These are phyloP conservation scores for Hydra vulgaris DNA, from an alignment of 30 jellyfish, hydroid and myxozoan species.

Conservation along the genomic window DNA sequence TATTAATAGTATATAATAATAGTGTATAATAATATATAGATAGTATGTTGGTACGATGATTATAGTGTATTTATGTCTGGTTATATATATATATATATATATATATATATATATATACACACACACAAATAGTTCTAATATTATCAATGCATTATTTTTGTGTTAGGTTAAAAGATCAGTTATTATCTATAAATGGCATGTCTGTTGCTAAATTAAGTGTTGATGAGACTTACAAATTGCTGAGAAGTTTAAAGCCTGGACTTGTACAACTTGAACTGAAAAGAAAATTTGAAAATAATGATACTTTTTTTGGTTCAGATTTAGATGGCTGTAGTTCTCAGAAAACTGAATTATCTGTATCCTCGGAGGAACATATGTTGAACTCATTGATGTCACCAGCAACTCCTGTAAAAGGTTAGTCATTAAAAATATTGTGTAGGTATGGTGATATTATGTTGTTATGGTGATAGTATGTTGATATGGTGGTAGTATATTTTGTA, in stretches of 20 bases:
- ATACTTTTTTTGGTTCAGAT: background rate
- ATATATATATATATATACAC: too few species aligned
- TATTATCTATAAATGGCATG: slow-evolving; percentile 56
- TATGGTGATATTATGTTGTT: too few species aligned
- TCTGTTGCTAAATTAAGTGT: slow-evolving; percentile 41
- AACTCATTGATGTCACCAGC: slow-evolving; percentile 91
- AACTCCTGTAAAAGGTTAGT: slow-evolving; percentile 27
- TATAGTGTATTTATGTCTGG: too few species aligned
- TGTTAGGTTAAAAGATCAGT: slow-evolving; percentile 65
- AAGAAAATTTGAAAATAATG: slow-evolving; percentile 10
- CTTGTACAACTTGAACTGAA: slow-evolving; percentile 39
- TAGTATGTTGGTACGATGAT: too few species aligned
- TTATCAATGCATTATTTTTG: background rate
- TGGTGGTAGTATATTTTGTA: too few species aligned
- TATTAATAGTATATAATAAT: too few species aligned
- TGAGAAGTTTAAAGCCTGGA: slow-evolving; percentile 77
- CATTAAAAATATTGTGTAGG: too few species aligned
- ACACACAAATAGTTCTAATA: too few species aligned
- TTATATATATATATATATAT: too few species aligned
- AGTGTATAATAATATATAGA: too few species aligned
- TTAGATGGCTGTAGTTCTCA: background rate
- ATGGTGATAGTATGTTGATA: too few species aligned
- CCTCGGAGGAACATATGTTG: slow-evolving; percentile 25
- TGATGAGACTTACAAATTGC: slow-evolving; percentile 57
- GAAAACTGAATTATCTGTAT: slow-evolving; percentile 20